Conservation (phyloP, 2,888 invertebrate genomes). For the Fissipunctia ypsillon region DNA sequence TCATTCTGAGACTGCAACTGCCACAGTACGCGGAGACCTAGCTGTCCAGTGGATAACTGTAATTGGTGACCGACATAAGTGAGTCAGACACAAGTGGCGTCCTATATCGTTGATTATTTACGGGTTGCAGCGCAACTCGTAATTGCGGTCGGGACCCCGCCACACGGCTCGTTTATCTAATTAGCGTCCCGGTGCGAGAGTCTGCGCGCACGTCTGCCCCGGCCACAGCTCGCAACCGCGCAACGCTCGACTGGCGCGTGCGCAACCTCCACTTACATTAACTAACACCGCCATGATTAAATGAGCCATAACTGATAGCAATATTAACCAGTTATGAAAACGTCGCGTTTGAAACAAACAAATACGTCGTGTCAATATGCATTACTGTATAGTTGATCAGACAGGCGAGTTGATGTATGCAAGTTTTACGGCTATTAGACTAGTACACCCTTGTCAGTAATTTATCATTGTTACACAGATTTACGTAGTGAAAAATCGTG, state of each 20-base stretch:
- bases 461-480: slow-evolving; percentile 18
- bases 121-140: slow-evolving; percentile 82
- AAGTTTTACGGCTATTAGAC: slow-evolving; percentile 4
- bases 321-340: slow-evolving; percentile 56
- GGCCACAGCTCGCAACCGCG: slow-evolving; percentile 58
- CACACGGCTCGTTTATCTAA: slow-evolving; percentile 89
- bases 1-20: slow-evolving; percentile 13
- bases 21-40: slow-evolving; percentile 25
- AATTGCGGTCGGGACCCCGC: slow-evolving; percentile 90
- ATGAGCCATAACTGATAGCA: slow-evolving; percentile 61
- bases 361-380: slow-evolving; percentile 29
- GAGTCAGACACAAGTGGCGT: slow-evolving; percentile 83
- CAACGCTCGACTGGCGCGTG: slow-evolving; percentile 58
- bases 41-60: slow-evolving; percentile 60
- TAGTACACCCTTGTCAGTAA: slow-evolving; percentile 2
- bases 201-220: slow-evolving; percentile 74
- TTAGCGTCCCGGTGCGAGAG: slow-evolving; percentile 82
- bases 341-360: slow-evolving; percentile 43
- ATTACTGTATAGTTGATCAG: slow-evolving; percentile 30
- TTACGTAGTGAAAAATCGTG: not conserved
- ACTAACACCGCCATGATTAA: slow-evolving; percentile 57
- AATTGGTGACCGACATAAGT: slow-evolving; percentile 76
- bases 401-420: slow-evolving; percentile 15
- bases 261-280: slow-evolving; percentile 59
- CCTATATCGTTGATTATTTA: slow-evolving; percentile 88